Percentiles rank a stretch among this genome's conserved stretches.
Conservation (phyloP, 2,113 vertebrate genomes). For the Ellobius talpinus region DNA sequence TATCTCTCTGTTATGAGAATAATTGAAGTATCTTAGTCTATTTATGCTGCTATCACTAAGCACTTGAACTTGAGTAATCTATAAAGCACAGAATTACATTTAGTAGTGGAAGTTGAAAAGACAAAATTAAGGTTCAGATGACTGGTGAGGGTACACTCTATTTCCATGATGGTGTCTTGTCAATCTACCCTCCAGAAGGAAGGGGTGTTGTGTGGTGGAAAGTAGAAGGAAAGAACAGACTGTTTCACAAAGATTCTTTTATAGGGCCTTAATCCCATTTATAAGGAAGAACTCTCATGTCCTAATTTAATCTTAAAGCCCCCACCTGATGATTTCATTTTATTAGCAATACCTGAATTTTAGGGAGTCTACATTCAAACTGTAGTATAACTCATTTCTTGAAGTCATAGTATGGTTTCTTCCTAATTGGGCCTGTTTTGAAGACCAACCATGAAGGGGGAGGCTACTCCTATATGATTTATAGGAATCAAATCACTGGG, state of each 20-base stretch:
- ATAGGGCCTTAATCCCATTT: background rate
- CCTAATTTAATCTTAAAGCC: background rate
- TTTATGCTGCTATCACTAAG: background rate
- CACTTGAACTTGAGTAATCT: background rate
- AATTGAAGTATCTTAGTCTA: background rate
- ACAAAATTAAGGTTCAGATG: background rate
- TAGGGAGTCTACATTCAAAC: background rate
- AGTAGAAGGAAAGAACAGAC: background rate
- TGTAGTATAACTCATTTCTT: background rate
- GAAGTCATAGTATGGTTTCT: conserved; percentile 24
- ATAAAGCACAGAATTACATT: conserved; percentile 13
- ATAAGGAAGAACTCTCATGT: background rate
- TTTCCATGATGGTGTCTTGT: background rate
- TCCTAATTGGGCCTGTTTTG: background rate
- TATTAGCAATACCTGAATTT: background rate
- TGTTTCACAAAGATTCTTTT: background rate
- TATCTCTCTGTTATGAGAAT: conserved; percentile 46
- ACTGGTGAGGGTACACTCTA: background rate
- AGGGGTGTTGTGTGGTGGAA: background rate
- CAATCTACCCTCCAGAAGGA: background rate
- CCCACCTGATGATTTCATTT: background rate
- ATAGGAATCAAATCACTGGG: conserved; percentile 42
- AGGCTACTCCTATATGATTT: background rate
- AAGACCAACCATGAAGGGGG: background rate
- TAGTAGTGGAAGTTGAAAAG: background rate